These are phyloP conservation scores for Aphis craccivora DNA, from an alignment of 1,140 invertebrate species.

Conservation along the genomic window DNA sequence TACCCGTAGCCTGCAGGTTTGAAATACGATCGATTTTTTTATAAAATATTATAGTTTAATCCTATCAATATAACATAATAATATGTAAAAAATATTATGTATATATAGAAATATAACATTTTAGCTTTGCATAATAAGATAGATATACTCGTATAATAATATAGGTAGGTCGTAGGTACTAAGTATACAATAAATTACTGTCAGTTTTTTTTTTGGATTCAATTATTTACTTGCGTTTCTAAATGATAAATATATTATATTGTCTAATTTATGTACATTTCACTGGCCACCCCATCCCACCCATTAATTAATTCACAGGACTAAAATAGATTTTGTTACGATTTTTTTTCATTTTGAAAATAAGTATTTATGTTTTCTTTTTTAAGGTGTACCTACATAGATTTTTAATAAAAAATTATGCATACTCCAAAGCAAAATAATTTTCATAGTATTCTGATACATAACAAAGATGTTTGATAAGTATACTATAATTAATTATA, in stretches of 20 bases:
- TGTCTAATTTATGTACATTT: background rate
- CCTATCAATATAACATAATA: background rate
- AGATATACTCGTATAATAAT: background rate
- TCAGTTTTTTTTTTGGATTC: background rate
- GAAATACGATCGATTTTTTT: background rate
- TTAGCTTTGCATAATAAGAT: background rate
- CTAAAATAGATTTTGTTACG: too few species aligned
- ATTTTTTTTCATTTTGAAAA: too few species aligned
- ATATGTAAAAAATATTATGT: background rate
- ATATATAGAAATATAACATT: background rate
- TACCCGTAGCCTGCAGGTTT: background rate
- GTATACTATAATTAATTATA: too few species aligned
- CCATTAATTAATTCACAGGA: too few species aligned
- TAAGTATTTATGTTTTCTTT: too few species aligned
- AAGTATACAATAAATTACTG: background rate
- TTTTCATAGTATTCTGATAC: too few species aligned
- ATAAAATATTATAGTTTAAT: background rate
- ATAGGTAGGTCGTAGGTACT: background rate
- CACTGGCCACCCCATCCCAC: too few species aligned
- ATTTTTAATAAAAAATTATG: too few species aligned
- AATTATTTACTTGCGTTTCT: background rate
- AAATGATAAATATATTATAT: background rate
- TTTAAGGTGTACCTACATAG: too few species aligned
- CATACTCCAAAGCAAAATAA: too few species aligned
- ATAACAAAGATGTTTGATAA: too few species aligned